Evolutionary conservation across 1,140 invertebrate genomes (phyloP), one percentile per base, ranked within the genome.

Genomic region (Trialeurodes vaporariorum): DNA sequence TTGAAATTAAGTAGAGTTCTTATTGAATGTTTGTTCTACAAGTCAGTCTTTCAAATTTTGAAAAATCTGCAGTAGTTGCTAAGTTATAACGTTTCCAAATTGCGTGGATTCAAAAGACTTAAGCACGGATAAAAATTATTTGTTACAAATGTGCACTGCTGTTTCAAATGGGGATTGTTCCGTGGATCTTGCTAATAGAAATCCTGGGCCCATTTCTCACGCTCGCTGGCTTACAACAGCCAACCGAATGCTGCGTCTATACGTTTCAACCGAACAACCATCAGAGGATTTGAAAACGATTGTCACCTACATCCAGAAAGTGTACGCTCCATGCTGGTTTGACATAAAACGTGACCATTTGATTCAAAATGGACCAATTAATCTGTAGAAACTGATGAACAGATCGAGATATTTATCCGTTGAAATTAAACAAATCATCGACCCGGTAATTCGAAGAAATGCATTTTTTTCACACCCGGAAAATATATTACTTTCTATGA

Each of bases 401-500:
- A n/a, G 21, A n/a, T 63, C 34, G 13, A 62, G 62, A 63, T 63
- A 63, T 27, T 2, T 63, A 21, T 1, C 62, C 26, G 34, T 27
- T 59, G 34, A 59, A 67, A 25, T 17, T 25, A 40, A 25, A 2
- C 11, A 13, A 2, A 27, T 76, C 23, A 68, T 74, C 24, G 66
- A 75, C 68, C 58, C 69, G 22, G 70, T 75, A 12, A 72, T 73
- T 27, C 58, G 70, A 68, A 25, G 69, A 59, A 75, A 75, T 59
- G 67, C 60, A 23, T 74, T 70, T 61, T 73, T 74, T 40, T 69
- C 67, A 21, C 75, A 76, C 71, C 67, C 72, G 1, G 76, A 76
- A 72, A 78, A 77, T 68, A 2, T 77, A 59, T 65, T 77, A 64
- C 64, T 78, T 26, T 67, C 72, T 23, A 76, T 77, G 74, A 58